phyloP scores from a whole-genome alignment of 2,888 invertebrate genomes.

The Choreutis nemorana region DNA sequence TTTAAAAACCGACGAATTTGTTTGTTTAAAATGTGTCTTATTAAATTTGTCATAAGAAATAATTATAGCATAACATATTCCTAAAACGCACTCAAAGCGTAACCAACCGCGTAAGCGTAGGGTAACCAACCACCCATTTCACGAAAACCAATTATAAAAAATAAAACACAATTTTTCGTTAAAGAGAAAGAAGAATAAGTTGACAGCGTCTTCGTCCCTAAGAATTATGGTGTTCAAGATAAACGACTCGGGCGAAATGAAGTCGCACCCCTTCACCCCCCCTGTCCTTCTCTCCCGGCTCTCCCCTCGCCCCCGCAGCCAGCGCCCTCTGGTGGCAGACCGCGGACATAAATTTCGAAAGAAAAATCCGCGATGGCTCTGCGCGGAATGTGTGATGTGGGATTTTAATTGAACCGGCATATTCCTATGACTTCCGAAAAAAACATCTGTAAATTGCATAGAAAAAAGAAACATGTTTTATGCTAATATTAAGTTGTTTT shows the following conservation, averaged over 20 bases:
- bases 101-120: slow-evolving; percentile 2
- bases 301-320: slow-evolving; percentile 15
- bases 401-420: slow-evolving; percentile 57
- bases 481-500: no score
- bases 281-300: slow-evolving; percentile 16
- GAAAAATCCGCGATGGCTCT: slow-evolving; percentile 62
- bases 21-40: no score
- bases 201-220: slow-evolving; percentile 63
- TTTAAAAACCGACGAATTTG: no score
- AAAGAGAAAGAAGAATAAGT: slow-evolving; percentile 66
- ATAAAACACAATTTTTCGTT: slow-evolving; percentile 58
- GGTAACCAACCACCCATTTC: slow-evolving; percentile 5
- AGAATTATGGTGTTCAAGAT: slow-evolving; percentile 76
- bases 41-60: slow-evolving; percentile 5
- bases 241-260: slow-evolving; percentile 78
- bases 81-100: no score
- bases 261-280: slow-evolving; percentile 65
- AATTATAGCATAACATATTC: no score
- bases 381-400: slow-evolving; percentile 60
- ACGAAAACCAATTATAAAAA: slow-evolving; percentile 22
- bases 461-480: no score
- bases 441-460: no score
- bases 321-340: slow-evolving; percentile 41
- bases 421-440: no score
- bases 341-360: slow-evolving; percentile 58